These are phyloP conservation scores for Cyphomyrmex costatus DNA, from an alignment of 1,140 invertebrate genomes.

Conservation along the genomic window DNA sequence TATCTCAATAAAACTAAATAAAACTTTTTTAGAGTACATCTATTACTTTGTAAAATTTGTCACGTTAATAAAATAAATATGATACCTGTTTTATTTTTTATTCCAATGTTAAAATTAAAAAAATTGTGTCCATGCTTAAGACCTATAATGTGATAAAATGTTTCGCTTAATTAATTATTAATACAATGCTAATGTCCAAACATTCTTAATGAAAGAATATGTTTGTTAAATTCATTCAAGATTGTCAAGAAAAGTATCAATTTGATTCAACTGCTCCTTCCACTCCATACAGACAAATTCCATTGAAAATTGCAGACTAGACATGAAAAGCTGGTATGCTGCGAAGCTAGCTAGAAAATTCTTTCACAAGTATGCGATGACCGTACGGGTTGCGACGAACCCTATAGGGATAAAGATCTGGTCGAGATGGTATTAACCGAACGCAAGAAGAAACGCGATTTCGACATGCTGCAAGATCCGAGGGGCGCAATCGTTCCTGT, in stretches of 20 bases:
- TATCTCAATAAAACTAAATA: slow-evolving; percentile 1
- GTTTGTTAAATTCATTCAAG: slow-evolving; percentile 3
- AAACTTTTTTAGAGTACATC: not conserved
- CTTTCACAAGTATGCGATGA: slow-evolving; percentile 69
- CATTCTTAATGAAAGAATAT: slow-evolving; percentile 11
- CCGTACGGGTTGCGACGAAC: slow-evolving; percentile 5
- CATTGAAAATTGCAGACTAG: slow-evolving; percentile 62
- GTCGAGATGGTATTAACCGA: slow-evolving; percentile 20
- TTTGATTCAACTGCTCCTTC: slow-evolving; percentile 12
- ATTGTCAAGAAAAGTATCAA: slow-evolving; percentile 28
- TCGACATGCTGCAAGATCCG: slow-evolving; percentile 34
- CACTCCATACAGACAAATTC: slow-evolving; percentile 49
- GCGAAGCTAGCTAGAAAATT: slow-evolving; percentile 58
- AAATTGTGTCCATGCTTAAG: not conserved
- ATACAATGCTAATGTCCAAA: not conserved
- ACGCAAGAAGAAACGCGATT: slow-evolving; percentile 32
- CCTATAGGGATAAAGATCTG: slow-evolving; percentile 30
- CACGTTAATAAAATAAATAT: too few species aligned
- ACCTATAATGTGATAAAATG: not conserved
- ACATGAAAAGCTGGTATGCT: slow-evolving; percentile 60
- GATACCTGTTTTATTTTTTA: not conserved
- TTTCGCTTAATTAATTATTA: not conserved
- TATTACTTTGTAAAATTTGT: too few species aligned
- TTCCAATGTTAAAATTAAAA: slow-evolving; percentile 21
- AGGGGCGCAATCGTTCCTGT: not conserved